Evolutionary conservation across 2,113 vertebrate species (phyloP).

Genomic region (Anoura caudifer): DNA sequence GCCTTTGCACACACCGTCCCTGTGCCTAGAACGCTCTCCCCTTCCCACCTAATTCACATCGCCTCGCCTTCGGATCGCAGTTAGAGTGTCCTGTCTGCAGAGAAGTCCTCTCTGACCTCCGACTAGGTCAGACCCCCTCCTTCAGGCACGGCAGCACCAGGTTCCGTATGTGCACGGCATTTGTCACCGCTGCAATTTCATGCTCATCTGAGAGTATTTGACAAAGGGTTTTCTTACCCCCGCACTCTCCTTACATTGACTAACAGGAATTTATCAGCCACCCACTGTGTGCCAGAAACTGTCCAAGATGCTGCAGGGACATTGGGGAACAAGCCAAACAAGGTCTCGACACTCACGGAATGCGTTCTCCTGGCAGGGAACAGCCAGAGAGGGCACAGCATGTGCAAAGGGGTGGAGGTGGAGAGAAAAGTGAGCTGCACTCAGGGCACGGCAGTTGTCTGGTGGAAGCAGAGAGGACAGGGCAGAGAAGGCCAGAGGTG

Average conservation of each 20-base stretch:
- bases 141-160: rapidly evolving
- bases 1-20: no score
- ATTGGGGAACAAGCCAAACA: background rate
- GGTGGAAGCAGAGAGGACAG: background rate
- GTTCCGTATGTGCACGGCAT: background rate
- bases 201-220: background rate
- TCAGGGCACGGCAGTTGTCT: background rate
- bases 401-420: background rate
- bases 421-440: background rate
- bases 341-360: background rate
- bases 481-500: background rate
- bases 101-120: background rate
- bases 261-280: background rate
- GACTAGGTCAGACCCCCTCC: background rate
- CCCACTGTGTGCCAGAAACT: background rate
- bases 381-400: background rate
- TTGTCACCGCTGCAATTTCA: background rate
- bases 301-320: background rate
- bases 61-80: background rate
- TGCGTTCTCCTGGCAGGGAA: background rate
- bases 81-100: background rate
- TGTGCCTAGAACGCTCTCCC: background rate
- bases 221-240: background rate
- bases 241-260: background rate
- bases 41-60: background rate